phyloP scores from a whole-genome alignment of 2,888 invertebrate species.

The Muscina levida region DNA sequence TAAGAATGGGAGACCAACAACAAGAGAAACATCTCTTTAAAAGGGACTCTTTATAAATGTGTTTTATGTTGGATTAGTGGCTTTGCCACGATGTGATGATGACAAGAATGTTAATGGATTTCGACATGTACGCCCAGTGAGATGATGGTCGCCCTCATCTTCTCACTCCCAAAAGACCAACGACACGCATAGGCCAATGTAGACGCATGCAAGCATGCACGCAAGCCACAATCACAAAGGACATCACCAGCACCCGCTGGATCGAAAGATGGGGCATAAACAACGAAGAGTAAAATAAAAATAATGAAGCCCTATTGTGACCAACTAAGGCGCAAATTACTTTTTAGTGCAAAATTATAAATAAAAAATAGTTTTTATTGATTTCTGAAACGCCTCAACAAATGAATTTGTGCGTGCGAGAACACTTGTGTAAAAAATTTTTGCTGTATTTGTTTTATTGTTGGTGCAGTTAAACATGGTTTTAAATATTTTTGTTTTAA shows the following conservation, averaged over 20 bases:
- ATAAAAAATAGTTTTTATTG: constrained; percentile 39
- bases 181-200: constrained; percentile 10
- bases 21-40: neutral
- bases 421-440: neutral
- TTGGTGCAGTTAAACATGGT: too few species aligned
- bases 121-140: constrained; percentile 70
- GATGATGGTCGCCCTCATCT: constrained; percentile 27
- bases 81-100: constrained; percentile 68
- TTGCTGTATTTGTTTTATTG: too few species aligned
- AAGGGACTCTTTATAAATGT: constrained; percentile 40
- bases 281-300: neutral
- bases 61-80: constrained; percentile 56
- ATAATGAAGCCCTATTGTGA: constrained; percentile 35
- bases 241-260: constrained; percentile 17
- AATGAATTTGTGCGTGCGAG: constrained; percentile 44
- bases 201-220: neutral
- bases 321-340: constrained; percentile 48
- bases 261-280: neutral
- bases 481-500: neutral
- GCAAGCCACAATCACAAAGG: neutral
- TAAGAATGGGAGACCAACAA: too few species aligned
- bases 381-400: constrained; percentile 39
- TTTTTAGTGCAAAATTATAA: constrained; percentile 32
- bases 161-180: constrained; percentile 13
- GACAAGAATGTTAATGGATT: constrained; percentile 75